These are phyloP conservation scores for Merodon equestris DNA, from an alignment of 2,888 invertebrate species.

Conservation along the genomic window DNA sequence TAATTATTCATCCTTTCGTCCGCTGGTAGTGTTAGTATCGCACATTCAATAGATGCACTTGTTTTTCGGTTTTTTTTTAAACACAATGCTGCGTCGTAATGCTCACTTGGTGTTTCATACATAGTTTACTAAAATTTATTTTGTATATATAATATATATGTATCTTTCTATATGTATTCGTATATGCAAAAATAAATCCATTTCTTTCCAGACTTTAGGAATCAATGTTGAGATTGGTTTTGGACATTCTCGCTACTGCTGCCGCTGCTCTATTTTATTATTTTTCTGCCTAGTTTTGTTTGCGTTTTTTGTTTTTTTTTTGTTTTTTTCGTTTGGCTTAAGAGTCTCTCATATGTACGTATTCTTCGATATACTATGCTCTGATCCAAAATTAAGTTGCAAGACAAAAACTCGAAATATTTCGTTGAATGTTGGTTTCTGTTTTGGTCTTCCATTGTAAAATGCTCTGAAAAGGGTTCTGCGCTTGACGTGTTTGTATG, in stretches of 20 bases:
- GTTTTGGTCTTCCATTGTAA: conserved; percentile 8
- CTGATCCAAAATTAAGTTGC: conserved; percentile 37
- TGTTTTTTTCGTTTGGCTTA: conserved; percentile 35
- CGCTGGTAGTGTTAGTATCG: conserved; percentile 56
- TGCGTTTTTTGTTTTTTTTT: conserved; percentile 13
- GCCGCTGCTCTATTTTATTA: conserved; percentile 9
- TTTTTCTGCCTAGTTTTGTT: conserved; percentile 14
- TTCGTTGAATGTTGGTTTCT: conserved; percentile 48
- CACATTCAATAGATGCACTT: conserved; percentile 56
- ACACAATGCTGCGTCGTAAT: conserved; percentile 32
- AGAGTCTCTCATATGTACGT: conserved; percentile 35
- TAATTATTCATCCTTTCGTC: conserved; percentile 61
- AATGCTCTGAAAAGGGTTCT: conserved; percentile 2
- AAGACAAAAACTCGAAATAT: conserved; percentile 20
- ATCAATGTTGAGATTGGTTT: conserved; percentile 63
- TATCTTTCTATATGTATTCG: conserved; percentile 27
- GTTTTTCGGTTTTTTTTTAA: conserved; percentile 49
- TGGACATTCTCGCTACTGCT: conserved; percentile 55
- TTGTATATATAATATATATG: conserved; percentile 48
- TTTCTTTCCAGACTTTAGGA: conserved; percentile 65
- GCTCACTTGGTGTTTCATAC: conserved; percentile 56
- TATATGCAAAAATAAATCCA: conserved; percentile 67
- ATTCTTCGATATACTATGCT: conserved; percentile 9
- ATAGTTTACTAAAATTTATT: conserved; percentile 12
- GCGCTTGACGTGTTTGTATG: background rate